A percentile compares a stretch with the other conserved stretches of the same genome.
These are phyloP conservation scores for Dascillus cervinus DNA, from an alignment of 2,888 invertebrate genomes.

Conservation along the genomic window DNA sequence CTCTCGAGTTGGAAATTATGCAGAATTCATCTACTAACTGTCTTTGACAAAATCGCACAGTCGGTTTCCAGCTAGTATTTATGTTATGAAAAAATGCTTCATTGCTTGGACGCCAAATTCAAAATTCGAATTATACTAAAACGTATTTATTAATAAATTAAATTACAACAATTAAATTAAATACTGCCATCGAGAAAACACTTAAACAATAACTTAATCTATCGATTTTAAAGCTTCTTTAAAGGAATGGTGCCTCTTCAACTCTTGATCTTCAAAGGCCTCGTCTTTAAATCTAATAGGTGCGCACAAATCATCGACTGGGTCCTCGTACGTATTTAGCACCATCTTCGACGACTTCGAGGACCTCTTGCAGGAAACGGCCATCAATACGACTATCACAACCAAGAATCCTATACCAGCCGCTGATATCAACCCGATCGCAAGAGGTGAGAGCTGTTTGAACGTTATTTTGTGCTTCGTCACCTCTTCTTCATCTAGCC, in stretches of 20 bases:
- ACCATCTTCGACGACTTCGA: slow-evolving; percentile 6
- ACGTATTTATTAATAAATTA: background rate
- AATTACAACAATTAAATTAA: no score
- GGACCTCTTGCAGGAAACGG: slow-evolving; percentile 19
- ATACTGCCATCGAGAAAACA: no score
- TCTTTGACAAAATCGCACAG: no score
- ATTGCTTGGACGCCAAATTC: no score
- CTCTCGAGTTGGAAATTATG: no score
- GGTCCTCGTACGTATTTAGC: slow-evolving; percentile 11
- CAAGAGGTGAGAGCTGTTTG: slow-evolving; percentile 29
- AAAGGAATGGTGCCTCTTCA: slow-evolving; percentile 21
- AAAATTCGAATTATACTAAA: no score
- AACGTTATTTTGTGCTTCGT: slow-evolving; percentile 22
- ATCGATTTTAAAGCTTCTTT: slow-evolving; percentile 25
- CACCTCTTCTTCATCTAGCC: slow-evolving; percentile 48
- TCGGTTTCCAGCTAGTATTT: no score
- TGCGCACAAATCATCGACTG: slow-evolving; percentile 16
- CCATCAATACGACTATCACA: slow-evolving; percentile 25
- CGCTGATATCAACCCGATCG: slow-evolving; percentile 30
- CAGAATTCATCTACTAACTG: no score
- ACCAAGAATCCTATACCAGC: slow-evolving; percentile 30
- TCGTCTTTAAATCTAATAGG: slow-evolving; percentile 20
- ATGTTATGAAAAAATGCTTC: no score
- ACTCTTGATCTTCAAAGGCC: slow-evolving; percentile 26
- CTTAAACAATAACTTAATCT: slow-evolving; percentile 12